phyloP scores from a whole-genome alignment of 2,113 vertebrate species.

The Gyps fulvus region DNA sequence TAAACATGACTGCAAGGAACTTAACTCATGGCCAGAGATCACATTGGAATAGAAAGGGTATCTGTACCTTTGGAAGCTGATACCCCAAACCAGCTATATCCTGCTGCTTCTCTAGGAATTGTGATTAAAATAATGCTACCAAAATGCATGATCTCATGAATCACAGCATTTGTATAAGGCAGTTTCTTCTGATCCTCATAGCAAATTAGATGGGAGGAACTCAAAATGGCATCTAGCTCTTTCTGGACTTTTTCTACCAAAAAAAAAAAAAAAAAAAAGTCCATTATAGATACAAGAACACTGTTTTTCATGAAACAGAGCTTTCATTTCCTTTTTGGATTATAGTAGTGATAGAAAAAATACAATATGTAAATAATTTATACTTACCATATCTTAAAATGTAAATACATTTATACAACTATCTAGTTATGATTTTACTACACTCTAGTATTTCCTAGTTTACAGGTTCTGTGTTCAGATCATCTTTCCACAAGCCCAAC shows the following conservation, averaged over 20 bases:
- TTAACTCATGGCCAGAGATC: not conserved
- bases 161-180: conserved; percentile 47
- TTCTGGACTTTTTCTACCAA: conserved; percentile 6
- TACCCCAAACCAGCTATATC: conserved; percentile 6
- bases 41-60: not conserved
- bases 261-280: too few relatives aligned
- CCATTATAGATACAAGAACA: not conserved
- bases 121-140: conserved; percentile 14
- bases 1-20: not conserved
- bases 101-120: not conserved
- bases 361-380: not conserved
- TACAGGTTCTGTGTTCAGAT: not conserved
- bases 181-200: conserved; percentile 22
- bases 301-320: not conserved
- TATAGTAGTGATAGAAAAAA: not conserved
- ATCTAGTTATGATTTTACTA: not conserved
- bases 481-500: not conserved
- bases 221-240: conserved; percentile 18
- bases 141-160: conserved; percentile 43
- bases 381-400: not conserved
- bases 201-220: not conserved
- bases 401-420: not conserved
- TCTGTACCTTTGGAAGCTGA: conserved; percentile 45
- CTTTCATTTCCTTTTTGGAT: not conserved
- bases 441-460: not conserved